phyloP scores from a whole-genome alignment of 2,797 vertebrate species.

The Centropyge bicolor region DNA sequence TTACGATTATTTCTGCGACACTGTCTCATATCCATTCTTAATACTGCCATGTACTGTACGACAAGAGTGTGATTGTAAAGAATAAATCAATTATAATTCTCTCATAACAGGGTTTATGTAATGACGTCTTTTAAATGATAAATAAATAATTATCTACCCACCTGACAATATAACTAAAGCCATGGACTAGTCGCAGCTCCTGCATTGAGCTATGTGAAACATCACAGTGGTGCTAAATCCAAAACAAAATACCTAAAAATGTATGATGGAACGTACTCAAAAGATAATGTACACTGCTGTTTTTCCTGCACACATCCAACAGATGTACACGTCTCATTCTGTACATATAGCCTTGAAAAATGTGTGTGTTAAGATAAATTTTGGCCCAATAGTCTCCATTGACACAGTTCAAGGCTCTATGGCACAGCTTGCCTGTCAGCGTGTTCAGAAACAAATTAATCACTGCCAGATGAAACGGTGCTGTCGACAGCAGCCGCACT shows the following conservation, averaged over 20 bases:
- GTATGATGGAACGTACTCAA: background rate
- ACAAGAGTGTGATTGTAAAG: background rate
- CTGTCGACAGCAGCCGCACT: slow-evolving; percentile 37
- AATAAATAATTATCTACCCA: background rate
- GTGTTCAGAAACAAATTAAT: slow-evolving; percentile 61
- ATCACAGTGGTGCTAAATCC: background rate
- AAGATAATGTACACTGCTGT: background rate
- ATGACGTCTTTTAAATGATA: background rate
- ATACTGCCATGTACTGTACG: background rate
- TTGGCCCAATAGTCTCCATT: slow-evolving; percentile 23
- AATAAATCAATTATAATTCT: background rate
- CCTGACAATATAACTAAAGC: background rate
- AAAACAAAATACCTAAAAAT: background rate
- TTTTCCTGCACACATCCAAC: slow-evolving; percentile 6
- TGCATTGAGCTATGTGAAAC: background rate
- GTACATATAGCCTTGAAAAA: slow-evolving; percentile 15
- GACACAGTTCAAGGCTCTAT: slow-evolving; percentile 42
- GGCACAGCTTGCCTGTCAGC: slow-evolving; percentile 43
- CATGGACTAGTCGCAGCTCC: background rate
- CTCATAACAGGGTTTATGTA: background rate
- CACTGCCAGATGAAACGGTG: slow-evolving; percentile 50
- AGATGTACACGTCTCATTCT: slow-evolving; percentile 25
- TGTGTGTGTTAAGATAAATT: slow-evolving; percentile 35
- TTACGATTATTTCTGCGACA: background rate
- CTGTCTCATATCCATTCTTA: background rate